phyloP scores from a whole-genome alignment of 2,888 invertebrate species.

The Tiphia femorata region DNA sequence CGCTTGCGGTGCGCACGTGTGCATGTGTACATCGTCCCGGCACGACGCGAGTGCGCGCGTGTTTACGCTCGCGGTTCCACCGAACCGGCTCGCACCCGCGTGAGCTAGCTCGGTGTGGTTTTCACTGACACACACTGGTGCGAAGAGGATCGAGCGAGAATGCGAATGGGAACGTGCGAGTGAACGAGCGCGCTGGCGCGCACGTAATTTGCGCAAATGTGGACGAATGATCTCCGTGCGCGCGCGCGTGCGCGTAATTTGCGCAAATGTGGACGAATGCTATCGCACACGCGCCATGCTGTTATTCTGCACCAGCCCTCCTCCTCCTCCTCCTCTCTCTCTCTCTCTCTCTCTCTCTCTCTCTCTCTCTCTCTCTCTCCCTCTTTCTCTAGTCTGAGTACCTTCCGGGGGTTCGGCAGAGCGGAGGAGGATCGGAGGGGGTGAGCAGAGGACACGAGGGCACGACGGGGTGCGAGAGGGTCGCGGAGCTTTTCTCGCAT shows the following conservation, averaged over 20 bases:
- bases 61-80: too few species aligned
- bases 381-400: background rate
- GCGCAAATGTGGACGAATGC: background rate
- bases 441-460: too few species aligned
- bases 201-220: background rate
- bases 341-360: background rate
- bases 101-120: too few species aligned
- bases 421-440: too few species aligned
- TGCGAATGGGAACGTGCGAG: background rate
- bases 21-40: slow-evolving; percentile 13
- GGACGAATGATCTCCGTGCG: background rate
- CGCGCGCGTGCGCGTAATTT: background rate
- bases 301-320: slow-evolving; percentile 2
- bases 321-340: too few species aligned
- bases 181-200: background rate
- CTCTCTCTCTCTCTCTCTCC: background rate
- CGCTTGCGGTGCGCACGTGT: too few species aligned
- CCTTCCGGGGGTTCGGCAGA: slow-evolving; percentile 10
- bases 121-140: background rate
- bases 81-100: too few species aligned
- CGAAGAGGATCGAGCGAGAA: background rate
- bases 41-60: too few species aligned
- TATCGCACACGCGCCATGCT: background rate
- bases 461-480: too few species aligned
- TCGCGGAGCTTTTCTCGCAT: slow-evolving; percentile 39